Conservation (phyloP, 1,140 invertebrate genomes). For the Drosophila sp. region DNA sequence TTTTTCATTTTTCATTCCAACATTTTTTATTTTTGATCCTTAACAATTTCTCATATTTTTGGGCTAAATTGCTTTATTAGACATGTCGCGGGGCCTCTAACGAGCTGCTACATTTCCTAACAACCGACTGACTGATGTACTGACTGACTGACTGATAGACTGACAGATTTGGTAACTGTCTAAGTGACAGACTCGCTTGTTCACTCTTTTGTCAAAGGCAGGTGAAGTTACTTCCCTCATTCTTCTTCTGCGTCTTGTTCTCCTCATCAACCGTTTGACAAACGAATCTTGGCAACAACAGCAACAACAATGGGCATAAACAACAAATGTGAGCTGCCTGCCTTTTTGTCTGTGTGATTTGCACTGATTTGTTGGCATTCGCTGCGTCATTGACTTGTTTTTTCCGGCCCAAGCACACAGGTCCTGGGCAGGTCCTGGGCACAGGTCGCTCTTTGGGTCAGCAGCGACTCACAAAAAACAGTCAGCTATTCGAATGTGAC, state of each 20-base stretch:
- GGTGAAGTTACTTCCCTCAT: constrained; percentile 22
- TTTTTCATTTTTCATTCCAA: neutral
- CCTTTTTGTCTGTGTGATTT: constrained; percentile 69
- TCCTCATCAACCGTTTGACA: constrained; percentile 37
- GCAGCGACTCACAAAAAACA: constrained; percentile 52
- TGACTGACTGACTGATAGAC: constrained; percentile 18
- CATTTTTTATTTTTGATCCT: constrained; percentile 6
- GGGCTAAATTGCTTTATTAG: constrained; percentile 75
- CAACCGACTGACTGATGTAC: constrained; percentile 11
- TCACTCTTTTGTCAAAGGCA: constrained; percentile 30
- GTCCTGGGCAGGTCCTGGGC: constrained; percentile 18
- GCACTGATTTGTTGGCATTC: constrained; percentile 71
- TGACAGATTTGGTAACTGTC: constrained; percentile 37
- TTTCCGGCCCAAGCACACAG: constrained; percentile 45
- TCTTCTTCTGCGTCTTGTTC: neutral
- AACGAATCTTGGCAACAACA: constrained; percentile 34
- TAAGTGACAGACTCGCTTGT: constrained; percentile 31
- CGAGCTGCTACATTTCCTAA: neutral
- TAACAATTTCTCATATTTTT: constrained; percentile 10
- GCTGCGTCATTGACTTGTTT: constrained; percentile 70
- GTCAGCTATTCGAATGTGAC: constrained; percentile 17
- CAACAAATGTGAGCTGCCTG: constrained; percentile 1
- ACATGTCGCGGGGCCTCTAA: constrained; percentile 19
- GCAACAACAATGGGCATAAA: constrained; percentile 6
- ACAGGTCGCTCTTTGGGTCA: constrained; percentile 67